phyloP scores from a whole-genome alignment of 2,888 invertebrate species.

The Mantis religiosa region DNA sequence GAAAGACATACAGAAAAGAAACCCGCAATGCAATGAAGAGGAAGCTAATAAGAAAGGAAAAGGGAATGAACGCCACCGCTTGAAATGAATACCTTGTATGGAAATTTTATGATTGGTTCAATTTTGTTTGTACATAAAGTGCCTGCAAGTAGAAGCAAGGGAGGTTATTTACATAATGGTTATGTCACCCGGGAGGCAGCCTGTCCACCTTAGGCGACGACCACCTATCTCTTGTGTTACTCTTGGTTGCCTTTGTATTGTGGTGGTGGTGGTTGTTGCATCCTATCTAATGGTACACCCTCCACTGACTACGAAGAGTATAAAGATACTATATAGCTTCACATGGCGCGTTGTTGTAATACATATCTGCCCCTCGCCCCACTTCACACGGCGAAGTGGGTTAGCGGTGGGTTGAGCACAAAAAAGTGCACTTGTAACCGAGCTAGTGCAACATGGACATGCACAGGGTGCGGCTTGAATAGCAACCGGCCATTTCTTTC shows the following conservation, averaged over 20 bases:
- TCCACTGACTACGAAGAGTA: not conserved
- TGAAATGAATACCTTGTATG: not conserved
- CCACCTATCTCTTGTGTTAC: not conserved
- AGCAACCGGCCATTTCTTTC: too few relatives aligned
- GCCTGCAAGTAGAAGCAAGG: not conserved
- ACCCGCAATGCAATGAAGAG: not conserved
- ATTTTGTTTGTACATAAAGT: not conserved
- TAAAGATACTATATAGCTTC: not conserved
- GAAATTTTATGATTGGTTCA: not conserved
- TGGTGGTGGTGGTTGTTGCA: not conserved
- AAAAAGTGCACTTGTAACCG: not conserved
- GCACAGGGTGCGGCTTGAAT: too few relatives aligned
- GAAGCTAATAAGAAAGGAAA: not conserved
- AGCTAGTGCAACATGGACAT: too few relatives aligned
- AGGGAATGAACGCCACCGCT: not conserved
- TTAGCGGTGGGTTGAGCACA: not conserved
- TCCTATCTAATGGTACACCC: not conserved
- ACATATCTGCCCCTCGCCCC: not conserved
- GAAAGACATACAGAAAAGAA: not conserved
- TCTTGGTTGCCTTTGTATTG: not conserved
- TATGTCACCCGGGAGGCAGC: not conserved
- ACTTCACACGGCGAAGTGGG: not conserved
- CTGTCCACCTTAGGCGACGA: not conserved
- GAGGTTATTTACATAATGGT: not conserved
- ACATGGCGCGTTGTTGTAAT: not conserved